These are phyloP conservation scores for Halcyon chelicuti DNA, from an alignment of 2,797 vertebrate species.

Conservation along the genomic window DNA sequence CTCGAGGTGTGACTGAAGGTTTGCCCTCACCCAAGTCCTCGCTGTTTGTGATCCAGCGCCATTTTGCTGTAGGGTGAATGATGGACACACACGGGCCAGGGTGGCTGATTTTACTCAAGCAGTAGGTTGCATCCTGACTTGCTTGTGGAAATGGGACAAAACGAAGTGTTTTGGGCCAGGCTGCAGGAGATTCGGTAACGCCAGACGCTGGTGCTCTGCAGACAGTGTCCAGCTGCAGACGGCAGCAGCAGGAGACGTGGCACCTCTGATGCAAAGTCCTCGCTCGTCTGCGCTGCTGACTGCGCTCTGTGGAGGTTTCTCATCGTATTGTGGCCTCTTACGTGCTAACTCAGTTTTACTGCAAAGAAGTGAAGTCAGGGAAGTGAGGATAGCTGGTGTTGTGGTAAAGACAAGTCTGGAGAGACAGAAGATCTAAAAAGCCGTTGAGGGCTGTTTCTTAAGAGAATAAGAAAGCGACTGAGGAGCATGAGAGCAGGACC, in stretches of 20 bases:
- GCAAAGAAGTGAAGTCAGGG: no score
- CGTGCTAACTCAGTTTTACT: no score
- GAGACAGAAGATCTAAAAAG: not conserved
- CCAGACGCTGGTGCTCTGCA: not conserved
- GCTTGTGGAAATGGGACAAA: not conserved
- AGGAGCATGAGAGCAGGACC: not conserved
- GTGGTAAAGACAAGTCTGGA: not conserved
- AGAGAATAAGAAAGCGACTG: not conserved
- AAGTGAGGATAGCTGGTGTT: not conserved
- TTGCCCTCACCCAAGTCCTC: not conserved
- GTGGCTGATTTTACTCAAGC: rapidly evolving
- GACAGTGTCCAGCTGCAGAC: not conserved
- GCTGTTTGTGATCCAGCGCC: rapidly evolving
- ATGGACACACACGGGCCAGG: rapidly evolving
- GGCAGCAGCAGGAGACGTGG: not conserved
- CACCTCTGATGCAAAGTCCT: not conserved
- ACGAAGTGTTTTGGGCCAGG: rapidly evolving
- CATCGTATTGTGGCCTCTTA: rapidly evolving
- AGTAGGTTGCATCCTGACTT: not conserved
- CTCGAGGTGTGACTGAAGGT: not conserved
- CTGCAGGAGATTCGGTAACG: not conserved
- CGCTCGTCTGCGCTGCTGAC: rapidly evolving
- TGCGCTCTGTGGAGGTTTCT: not conserved
- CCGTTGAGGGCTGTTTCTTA: not conserved
- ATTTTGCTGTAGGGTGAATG: not conserved